Conservation (phyloP, 2,888 invertebrate genomes). For the Yponomeuta sedellus region DNA sequence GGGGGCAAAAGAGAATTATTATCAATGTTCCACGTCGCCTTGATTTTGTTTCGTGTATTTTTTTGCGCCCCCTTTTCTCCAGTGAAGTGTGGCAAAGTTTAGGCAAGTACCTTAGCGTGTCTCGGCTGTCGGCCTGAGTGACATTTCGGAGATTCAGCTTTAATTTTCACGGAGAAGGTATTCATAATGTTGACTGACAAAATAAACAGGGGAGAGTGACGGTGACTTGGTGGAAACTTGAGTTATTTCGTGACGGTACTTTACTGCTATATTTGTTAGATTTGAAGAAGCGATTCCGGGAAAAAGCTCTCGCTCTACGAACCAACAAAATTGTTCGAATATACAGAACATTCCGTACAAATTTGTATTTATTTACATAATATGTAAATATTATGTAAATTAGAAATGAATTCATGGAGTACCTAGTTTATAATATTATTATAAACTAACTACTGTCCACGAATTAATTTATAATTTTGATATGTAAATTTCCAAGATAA, state of each 20-base stretch:
- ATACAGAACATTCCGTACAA: no score
- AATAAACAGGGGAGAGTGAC: background rate
- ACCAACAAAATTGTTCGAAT: no score
- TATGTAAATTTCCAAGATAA: no score
- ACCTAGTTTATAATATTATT: no score
- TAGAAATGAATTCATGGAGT: no score
- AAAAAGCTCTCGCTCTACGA: background rate
- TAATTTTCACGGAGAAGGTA: background rate
- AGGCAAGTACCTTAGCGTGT: background rate
- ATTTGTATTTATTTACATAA: no score
- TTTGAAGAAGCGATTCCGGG: background rate
- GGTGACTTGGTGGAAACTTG: background rate
- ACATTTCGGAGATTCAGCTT: background rate
- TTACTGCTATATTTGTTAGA: no score
- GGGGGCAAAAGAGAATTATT: constrained; percentile 47
- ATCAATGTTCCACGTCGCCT: constrained; percentile 48
- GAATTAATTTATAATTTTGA: no score
- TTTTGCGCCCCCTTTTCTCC: constrained; percentile 32
- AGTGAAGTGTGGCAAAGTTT: constrained; percentile 19
- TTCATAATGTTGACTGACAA: background rate
- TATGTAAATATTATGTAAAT: no score
- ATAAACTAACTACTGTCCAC: no score
- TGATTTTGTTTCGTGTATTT: constrained; percentile 38
- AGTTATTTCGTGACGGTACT: no score
- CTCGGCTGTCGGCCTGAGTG: background rate